Evolutionary conservation across 1,140 invertebrate species (phyloP), one percentile per base, ranked within the genome.

Genomic region (Euglossa dilemma): DNA sequence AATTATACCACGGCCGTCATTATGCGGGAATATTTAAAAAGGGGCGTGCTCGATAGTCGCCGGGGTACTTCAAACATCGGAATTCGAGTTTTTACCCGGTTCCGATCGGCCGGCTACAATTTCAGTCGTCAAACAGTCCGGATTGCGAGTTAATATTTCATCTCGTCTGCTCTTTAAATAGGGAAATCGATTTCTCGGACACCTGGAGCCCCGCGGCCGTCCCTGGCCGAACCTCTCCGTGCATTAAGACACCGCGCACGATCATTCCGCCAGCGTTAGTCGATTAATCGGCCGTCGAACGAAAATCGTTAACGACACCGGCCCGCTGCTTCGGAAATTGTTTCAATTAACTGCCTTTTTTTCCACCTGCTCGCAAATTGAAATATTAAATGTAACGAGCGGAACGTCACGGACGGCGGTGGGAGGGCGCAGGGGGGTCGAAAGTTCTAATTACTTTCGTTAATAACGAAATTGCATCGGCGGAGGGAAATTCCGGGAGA

Each of bases 91-190:
- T 54, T 50, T 47, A 64, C 50, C 59, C n/a, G n/a, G 64, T 16
- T 57, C 74, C 79, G 57, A 78, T 86, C 69, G 67, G 25, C 25
- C 50, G 80, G 66, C 87, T 87, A 84, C 77, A 87, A 87, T 88
- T 85, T 77, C 77, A 63, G 16, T 87, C 67, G 63, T 74, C 87
- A 85, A 87, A 87, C 70, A 85, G 67, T 63, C 45, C 57, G 52
- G 47, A 61, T 52, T 57, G 11, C 25, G 67, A 63, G 74, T 87
- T 87, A 87, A 88, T 87, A 87, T 87, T 87, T 85, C 45, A 81
- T 81, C 67, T 63, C 52, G 76, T n/a, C 50, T 23, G 67, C 67
- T 88, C 87, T 87, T 87, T 85, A 87, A 85, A 87, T 63, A 88
- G 66, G 70, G 71, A 63, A 87, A 88, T 87, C 85, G 77, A 88